Evolutionary conservation across 2,888 invertebrate genomes (phyloP).

Genomic region (Eugnorisma glareosa): DNA sequence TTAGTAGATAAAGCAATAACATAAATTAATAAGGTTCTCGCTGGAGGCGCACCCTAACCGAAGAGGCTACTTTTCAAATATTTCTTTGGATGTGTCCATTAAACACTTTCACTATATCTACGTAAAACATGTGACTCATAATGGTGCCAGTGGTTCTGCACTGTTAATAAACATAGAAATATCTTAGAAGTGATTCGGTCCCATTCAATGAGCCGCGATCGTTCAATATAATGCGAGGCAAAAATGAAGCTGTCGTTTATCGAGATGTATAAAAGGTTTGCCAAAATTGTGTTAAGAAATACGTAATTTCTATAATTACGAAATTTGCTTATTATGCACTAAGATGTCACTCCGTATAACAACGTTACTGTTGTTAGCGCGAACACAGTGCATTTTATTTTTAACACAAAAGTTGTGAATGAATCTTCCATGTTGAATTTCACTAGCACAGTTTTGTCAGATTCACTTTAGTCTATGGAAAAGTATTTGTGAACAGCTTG

Average conservation of each 20-base stretch:
- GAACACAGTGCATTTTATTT: background rate
- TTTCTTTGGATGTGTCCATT: background rate
- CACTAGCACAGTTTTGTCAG: background rate
- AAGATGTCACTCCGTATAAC: constrained; percentile 8
- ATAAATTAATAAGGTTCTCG: background rate
- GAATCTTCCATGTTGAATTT: constrained; percentile 2
- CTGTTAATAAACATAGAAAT: background rate
- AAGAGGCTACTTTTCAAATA: constrained; percentile 2
- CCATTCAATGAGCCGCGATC: background rate
- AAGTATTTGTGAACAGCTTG: background rate
- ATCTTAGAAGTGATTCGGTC: background rate
- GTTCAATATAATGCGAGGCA: background rate
- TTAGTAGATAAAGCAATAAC: background rate
- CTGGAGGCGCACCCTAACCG: background rate
- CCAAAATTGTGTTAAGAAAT: background rate
- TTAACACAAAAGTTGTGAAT: background rate
- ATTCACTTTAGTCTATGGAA: background rate
- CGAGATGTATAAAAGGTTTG: background rate
- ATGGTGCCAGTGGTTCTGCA: background rate
- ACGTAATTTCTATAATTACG: constrained; percentile 23
- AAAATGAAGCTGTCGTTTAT: background rate
- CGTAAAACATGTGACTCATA: background rate
- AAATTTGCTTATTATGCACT: background rate
- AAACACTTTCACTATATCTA: background rate
- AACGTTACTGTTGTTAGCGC: background rate